Evolutionary conservation across 1,140 invertebrate species (phyloP).

Genomic region (Pachyrhynchus sulphureomaculatus): DNA sequence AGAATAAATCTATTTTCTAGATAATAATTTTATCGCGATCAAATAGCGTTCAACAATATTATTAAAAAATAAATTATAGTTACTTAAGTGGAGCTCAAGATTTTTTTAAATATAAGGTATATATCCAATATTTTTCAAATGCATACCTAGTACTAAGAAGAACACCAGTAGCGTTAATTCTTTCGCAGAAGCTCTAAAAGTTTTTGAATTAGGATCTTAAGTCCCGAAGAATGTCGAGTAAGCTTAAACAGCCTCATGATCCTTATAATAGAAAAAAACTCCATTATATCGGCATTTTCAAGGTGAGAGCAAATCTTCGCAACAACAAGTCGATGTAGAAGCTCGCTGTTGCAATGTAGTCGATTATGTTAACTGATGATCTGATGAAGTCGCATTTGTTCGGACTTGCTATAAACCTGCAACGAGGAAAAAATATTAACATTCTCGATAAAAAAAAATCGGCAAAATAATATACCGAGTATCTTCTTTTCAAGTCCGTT

Average conservation of each 20-base stretch:
- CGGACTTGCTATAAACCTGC: constrained; percentile 88
- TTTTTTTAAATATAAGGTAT: too few relatives aligned
- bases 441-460: too few relatives aligned
- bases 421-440: too few relatives aligned
- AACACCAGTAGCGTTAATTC: constrained; percentile 94
- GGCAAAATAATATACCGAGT: too few relatives aligned
- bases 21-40: too few relatives aligned
- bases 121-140: too few relatives aligned
- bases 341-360: constrained; percentile 97
- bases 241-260: constrained; percentile 98
- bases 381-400: constrained; percentile 91
- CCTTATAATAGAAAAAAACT: constrained; percentile 98
- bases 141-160: constrained; percentile 78
- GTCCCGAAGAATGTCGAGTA: constrained; percentile 92
- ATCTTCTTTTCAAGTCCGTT: too few relatives aligned
- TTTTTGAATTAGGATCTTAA: constrained; percentile 98
- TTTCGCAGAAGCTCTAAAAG: constrained; percentile 96
- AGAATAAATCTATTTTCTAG: too few relatives aligned
- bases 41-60: too few relatives aligned
- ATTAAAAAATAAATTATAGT: too few relatives aligned
- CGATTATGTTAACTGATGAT: constrained; percentile 95
- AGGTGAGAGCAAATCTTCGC: constrained; percentile 88
- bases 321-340: constrained; percentile 93
- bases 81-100: too few relatives aligned
- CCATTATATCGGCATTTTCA: constrained; percentile 96